Evolutionary conservation across 2,113 vertebrate genomes (phyloP).

Genomic region (Pseudorectes ferrugineus): DNA sequence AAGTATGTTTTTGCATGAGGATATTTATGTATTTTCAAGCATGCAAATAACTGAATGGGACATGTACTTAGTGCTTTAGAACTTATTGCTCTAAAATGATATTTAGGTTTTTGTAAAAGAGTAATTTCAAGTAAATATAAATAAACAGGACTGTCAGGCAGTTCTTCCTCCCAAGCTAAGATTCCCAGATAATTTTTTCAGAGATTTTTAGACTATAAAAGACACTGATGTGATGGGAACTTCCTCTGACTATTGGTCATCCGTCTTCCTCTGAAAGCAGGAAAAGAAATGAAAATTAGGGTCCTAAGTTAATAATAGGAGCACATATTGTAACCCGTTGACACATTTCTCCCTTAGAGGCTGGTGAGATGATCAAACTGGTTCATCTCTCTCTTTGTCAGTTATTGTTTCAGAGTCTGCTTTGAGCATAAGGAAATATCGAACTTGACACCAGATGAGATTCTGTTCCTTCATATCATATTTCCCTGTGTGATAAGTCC

Average conservation of each 20-base stretch:
- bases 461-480: not conserved
- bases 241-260: not conserved
- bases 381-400: not conserved
- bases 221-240: not conserved
- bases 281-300: not conserved
- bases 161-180: not conserved
- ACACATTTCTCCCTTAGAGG: not conserved
- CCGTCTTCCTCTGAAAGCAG: not conserved
- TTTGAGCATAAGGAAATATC: not conserved
- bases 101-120: not conserved
- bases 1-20: not conserved
- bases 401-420: not conserved
- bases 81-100: not conserved
- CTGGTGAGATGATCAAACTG: not conserved
- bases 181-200: not conserved
- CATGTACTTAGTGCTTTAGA: not conserved
- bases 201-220: not conserved
- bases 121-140: not conserved
- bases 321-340: not conserved
- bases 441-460: not conserved
- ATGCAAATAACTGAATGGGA: not conserved
- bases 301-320: not conserved
- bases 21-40: not conserved
- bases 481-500: not conserved
- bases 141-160: not conserved